Percentiles rank a stretch among this genome's conserved stretches.
phyloP scores from a whole-genome alignment of 2,888 invertebrate species.

The Celastrina argiolus region DNA sequence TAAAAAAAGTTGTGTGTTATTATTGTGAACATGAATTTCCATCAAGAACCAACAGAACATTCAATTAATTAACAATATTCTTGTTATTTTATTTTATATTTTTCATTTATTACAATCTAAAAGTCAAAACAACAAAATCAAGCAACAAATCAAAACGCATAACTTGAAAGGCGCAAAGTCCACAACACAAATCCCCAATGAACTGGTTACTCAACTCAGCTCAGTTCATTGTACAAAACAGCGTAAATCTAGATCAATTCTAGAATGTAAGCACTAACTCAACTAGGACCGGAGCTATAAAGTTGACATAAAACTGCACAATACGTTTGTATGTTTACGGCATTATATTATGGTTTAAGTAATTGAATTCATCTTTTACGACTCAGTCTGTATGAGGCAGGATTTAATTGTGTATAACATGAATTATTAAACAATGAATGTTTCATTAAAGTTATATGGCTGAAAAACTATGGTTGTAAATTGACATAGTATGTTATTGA shows the following conservation, averaged over 20 bases:
- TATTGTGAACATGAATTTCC: no score
- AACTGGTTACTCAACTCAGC: background rate
- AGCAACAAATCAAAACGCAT: background rate
- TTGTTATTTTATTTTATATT: no score
- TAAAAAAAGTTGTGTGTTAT: no score
- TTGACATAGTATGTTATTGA: no score
- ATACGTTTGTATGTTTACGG: background rate
- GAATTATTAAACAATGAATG: no score
- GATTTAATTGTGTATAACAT: no score
- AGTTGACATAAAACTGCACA: constrained; percentile 3
- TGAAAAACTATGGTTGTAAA: no score
- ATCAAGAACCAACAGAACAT: no score
- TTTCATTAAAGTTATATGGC: no score
- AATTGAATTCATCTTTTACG: background rate
- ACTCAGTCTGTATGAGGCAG: no score
- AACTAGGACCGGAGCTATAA: background rate
- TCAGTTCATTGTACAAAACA: background rate
- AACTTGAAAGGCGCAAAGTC: background rate
- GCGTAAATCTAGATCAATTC: background rate
- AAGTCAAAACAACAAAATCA: background rate
- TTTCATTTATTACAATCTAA: no score
- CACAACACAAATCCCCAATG: background rate
- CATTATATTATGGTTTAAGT: background rate
- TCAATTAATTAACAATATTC: no score
- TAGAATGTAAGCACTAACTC: background rate